Conservation (phyloP, 2,113 vertebrate species). For the Propithecus coquereli region DNA sequence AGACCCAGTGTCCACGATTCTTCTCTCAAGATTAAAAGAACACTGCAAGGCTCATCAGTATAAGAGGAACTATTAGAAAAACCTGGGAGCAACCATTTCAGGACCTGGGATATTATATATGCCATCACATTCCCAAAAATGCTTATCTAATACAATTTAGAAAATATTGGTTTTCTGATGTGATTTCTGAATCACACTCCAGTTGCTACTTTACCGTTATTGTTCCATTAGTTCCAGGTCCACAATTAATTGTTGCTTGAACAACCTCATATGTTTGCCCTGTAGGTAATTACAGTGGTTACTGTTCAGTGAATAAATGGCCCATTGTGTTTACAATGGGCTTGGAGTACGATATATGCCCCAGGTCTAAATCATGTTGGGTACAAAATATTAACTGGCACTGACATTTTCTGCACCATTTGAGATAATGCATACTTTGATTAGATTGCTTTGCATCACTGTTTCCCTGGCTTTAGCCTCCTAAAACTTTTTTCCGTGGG, state of each 20-base stretch:
- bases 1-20: background rate
- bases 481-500: slow-evolving; percentile 37
- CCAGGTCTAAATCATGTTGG: slow-evolving; percentile 78
- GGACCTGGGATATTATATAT: background rate
- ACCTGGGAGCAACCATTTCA: background rate
- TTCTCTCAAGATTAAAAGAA: slow-evolving; percentile 29
- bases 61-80: slow-evolving; percentile 23
- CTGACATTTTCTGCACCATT: slow-evolving; percentile 81
- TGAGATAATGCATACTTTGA: slow-evolving; percentile 78
- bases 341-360: slow-evolving; percentile 79
- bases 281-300: slow-evolving; percentile 79
- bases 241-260: slow-evolving; percentile 75
- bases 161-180: slow-evolving; percentile 66
- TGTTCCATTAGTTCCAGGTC: slow-evolving; percentile 68
- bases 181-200: slow-evolving; percentile 68
- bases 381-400: slow-evolving; percentile 78
- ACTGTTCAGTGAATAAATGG: slow-evolving; percentile 79
- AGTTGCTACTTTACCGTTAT: slow-evolving; percentile 20
- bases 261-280: slow-evolving; percentile 76
- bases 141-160: slow-evolving; percentile 45
- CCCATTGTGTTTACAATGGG: slow-evolving; percentile 75
- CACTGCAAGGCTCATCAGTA: background rate
- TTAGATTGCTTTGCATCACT: slow-evolving; percentile 71
- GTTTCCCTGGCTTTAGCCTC: slow-evolving; percentile 41
- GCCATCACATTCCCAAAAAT: background rate